Percentiles rank a stretch among this genome's conserved stretches.
Evolutionary conservation across 2,797 vertebrate species (phyloP).

Genomic region (Poecile montanus): DNA sequence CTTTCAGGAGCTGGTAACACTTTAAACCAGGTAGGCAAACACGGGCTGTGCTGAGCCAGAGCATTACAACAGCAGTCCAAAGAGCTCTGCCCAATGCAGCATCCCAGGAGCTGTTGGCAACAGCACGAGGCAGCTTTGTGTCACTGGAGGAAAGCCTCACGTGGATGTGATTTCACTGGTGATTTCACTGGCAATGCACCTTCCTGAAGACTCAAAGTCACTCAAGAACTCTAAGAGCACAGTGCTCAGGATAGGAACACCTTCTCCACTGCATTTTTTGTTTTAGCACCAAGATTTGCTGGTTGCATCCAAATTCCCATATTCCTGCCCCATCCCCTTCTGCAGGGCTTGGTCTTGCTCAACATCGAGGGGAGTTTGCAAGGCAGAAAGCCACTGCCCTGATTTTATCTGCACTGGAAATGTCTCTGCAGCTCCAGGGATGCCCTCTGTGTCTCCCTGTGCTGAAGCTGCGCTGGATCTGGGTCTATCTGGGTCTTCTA

Average conservation of each 20-base stretch:
- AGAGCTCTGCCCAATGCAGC: not conserved
- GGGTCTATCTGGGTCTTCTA: not conserved
- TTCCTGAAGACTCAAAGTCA: not conserved
- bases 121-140: not conserved
- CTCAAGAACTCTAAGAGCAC: not conserved
- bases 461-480: not conserved
- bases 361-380: not conserved
- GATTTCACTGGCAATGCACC: not conserved
- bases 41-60: not conserved
- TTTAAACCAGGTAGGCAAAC: constrained; percentile 58
- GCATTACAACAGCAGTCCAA: constrained; percentile 43
- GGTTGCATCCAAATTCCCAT: not conserved
- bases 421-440: not conserved
- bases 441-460: not conserved
- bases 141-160: constrained; percentile 53
- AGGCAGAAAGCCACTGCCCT: not conserved
- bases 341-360: not conserved
- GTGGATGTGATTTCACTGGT: not conserved
- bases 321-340: not conserved
- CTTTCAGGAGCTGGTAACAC: constrained; percentile 26
- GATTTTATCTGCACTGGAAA: not conserved
- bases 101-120: constrained; percentile 28
- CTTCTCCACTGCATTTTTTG: not conserved
- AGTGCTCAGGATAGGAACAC: not conserved
- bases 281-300: not conserved